Base-by-base conservation (phyloP, 2,888 invertebrate genomes). In the Morpho deidamia region DNA sequence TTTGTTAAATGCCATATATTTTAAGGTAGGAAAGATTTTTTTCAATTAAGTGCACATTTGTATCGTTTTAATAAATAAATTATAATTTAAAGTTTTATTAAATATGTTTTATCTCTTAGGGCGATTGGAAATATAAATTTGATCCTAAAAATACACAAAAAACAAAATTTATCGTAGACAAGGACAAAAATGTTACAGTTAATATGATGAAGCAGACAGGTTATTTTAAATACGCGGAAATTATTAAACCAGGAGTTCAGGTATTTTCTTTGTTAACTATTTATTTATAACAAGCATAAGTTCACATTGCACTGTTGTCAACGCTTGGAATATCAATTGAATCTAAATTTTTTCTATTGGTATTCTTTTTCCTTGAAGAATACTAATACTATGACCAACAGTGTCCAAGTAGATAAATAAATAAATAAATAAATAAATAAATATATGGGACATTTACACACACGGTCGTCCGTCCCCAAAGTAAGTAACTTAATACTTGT, bases 1-100 rank as follows among this genome's bases (percentile, higher is more conserved):
- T 7, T 42, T 65, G 7, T 44, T 50, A 32, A 57, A 61, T 41
- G 65, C 63, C 23, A 57, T 63, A 32, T 63, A 63, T 11, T 62
- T 63, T 39, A 56, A 60, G 62, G 65, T 65, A 10, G 37, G 37
- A 37, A n/a, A 23, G 5, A 23, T 5, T 23, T 7, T 5, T 23
- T 7, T 10, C 5, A 7, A 37, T 8, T 37, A 7, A 37, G 23
- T n/a, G 37, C 37, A n/a, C 2, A 8, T 10, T 37, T 37, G 0
- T 37, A 37, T 10, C 3, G 37, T 37, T n/a, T 37, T 10, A 7
- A n/a, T n/a, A n/a, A n/a, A n/a, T 7, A 37, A 37, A 37, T 10
- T 37, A 8, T 37, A n/a, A n/a, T n/a, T n/a, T n/a, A n/a, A n/a
- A n/a, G n/a, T 37, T 8, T 37, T 1, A 23, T 23, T 23, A 23